phyloP scores from a whole-genome alignment of 2,797 vertebrate species.

The Streptopelia turtur region DNA sequence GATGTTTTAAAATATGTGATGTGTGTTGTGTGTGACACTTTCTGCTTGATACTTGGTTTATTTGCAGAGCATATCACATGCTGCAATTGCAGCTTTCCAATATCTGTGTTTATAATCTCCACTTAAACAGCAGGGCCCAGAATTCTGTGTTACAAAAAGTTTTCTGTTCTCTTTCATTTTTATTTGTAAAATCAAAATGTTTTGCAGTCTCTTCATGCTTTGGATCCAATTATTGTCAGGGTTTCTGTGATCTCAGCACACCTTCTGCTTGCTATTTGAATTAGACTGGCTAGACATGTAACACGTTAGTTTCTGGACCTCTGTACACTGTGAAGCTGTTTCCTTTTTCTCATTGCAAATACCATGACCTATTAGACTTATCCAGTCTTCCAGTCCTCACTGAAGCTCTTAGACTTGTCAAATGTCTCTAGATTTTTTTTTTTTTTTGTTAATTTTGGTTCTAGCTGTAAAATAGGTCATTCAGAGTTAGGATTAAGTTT shows the following conservation, averaged over 20 bases:
- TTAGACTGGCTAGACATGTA: neutral
- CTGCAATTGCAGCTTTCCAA: neutral
- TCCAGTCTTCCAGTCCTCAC: neutral
- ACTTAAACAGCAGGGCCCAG: neutral
- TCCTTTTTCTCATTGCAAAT: neutral
- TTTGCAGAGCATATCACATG: neutral
- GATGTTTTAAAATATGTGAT: neutral
- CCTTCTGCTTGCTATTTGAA: neutral
- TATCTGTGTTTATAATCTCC: neutral
- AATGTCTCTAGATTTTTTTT: neutral
- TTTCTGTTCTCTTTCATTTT: neutral
- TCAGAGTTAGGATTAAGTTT: neutral
- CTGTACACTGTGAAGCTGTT: neutral
- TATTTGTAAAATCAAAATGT: neutral
- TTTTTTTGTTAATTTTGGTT: neutral
- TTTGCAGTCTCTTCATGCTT: neutral
- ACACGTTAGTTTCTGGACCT: neutral
- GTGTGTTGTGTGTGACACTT: neutral
- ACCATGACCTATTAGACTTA: neutral
- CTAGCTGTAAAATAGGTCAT: conserved; percentile 1
- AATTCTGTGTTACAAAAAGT: neutral
- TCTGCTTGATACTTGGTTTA: neutral
- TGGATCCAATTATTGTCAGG: neutral
- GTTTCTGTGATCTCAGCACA: neutral
- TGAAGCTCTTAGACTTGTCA: conserved; percentile 9